Evolutionary conservation across 2,888 invertebrate species (phyloP).

Genomic region (Drosophila prostipennis): DNA sequence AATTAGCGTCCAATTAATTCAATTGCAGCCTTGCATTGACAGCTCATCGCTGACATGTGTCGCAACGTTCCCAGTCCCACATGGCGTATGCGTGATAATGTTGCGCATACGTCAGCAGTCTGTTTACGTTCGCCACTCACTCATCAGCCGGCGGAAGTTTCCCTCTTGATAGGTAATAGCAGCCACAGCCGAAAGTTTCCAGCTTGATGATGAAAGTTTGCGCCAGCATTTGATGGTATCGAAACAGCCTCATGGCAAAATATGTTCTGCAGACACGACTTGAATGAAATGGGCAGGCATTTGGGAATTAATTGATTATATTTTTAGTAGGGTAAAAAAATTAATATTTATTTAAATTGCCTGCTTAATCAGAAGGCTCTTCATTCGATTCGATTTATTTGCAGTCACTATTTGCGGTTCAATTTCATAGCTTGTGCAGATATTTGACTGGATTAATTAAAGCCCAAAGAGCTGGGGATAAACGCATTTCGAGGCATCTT

Average conservation of each 20-base stretch:
- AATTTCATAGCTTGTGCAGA: constrained; percentile 2
- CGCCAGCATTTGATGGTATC: background rate
- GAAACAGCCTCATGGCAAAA: background rate
- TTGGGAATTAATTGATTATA: too few relatives aligned
- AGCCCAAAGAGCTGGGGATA: constrained; percentile 8
- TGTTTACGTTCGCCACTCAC: background rate
- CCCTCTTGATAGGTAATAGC: constrained; percentile 7
- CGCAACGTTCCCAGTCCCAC: constrained; percentile 2
- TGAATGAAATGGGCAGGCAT: background rate
- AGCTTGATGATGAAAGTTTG: constrained; percentile 9
- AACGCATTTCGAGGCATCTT: constrained; percentile 1
- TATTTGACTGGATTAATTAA: constrained; percentile 12
- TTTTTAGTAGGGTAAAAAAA: too few relatives aligned
- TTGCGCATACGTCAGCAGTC: constrained; percentile 37
- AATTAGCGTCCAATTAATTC: constrained; percentile 43
- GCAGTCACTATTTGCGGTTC: background rate
- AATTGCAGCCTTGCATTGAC: constrained; percentile 27
- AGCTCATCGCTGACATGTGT: constrained; percentile 25
- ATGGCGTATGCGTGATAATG: constrained; percentile 51
- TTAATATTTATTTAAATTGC: background rate
- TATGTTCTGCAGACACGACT: background rate
- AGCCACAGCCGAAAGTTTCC: constrained; percentile 1
- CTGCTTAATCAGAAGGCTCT: background rate
- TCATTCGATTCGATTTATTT: background rate
- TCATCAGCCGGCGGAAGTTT: background rate